These are phyloP conservation scores for Neelides folsomi DNA, from an alignment of 2,888 invertebrate genomes.

Conservation along the genomic window DNA sequence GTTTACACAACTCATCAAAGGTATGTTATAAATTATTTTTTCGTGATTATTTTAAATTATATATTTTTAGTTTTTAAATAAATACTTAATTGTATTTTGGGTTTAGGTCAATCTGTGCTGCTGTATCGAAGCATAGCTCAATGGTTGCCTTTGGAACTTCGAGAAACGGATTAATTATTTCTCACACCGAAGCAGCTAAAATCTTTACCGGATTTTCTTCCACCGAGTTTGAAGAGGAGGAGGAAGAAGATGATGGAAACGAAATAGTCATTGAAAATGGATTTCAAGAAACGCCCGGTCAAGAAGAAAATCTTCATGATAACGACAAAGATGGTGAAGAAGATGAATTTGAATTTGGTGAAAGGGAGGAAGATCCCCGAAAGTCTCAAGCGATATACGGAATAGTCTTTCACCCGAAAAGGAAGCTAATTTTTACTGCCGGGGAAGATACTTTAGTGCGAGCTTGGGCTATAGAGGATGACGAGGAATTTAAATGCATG, in stretches of 20 bases:
- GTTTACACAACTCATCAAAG: slow-evolving; percentile 19
- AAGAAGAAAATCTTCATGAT: slow-evolving; percentile 14
- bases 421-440: slow-evolving; percentile 46
- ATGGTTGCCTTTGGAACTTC: slow-evolving; percentile 21
- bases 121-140: slow-evolving; percentile 19
- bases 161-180: no score
- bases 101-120: slow-evolving; percentile 25
- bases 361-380: no score
- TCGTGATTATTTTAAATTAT: background rate
- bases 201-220: no score
- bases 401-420: slow-evolving; percentile 28
- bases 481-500: slow-evolving; percentile 54
- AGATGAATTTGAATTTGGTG: no score
- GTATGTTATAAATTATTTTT: slow-evolving; percentile 10
- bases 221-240: background rate
- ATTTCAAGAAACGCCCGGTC: slow-evolving; percentile 20
- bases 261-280: slow-evolving; percentile 2
- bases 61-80: background rate
- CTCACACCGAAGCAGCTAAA: no score
- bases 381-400: slow-evolving; percentile 13
- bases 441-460: slow-evolving; percentile 62
- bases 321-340: no score
- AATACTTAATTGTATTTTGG: background rate
- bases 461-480: slow-evolving; percentile 48
- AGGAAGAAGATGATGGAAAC: slow-evolving; percentile 3